Percentiles rank a stretch among this genome's conserved stretches.
Conservation (phyloP, 2,888 invertebrate genomes). For the Sesamia inferens region DNA sequence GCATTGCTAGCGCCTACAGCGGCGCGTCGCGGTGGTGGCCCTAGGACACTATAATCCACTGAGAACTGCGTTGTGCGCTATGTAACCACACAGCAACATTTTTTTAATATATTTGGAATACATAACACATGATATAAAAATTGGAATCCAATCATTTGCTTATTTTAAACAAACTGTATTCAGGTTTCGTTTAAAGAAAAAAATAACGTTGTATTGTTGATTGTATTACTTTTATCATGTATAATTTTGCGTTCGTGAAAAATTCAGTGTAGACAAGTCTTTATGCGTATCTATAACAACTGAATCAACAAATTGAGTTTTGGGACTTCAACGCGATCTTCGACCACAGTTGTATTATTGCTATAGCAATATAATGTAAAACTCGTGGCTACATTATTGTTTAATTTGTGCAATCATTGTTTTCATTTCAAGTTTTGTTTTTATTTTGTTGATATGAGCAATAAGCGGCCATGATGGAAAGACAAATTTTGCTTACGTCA, state of each 20-base stretch:
- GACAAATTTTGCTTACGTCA: slow-evolving; percentile 43
- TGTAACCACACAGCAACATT: too few relatives aligned
- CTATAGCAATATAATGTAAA: slow-evolving; percentile 7
- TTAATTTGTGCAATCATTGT: slow-evolving; percentile 63
- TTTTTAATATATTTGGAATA: too few relatives aligned
- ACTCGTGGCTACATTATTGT: slow-evolving; percentile 46
- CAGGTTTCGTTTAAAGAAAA: too few relatives aligned
- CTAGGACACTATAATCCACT: too few relatives aligned
- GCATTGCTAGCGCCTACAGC: too few relatives aligned
- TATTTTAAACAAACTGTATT: too few relatives aligned
- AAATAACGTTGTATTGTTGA: not conserved
- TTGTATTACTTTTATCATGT: not conserved
- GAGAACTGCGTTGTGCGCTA: too few relatives aligned
- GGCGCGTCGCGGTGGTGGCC: too few relatives aligned
- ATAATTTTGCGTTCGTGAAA: not conserved
- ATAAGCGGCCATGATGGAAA: slow-evolving; percentile 67
- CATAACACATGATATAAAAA: too few relatives aligned
- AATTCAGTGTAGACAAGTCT: too few relatives aligned
- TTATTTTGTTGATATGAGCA: slow-evolving; percentile 67
- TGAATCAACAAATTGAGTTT: not conserved
- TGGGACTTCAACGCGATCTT: slow-evolving; percentile 1
- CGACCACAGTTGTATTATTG: slow-evolving; percentile 3
- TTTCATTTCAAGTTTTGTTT: slow-evolving; percentile 57
- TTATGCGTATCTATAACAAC: not conserved
- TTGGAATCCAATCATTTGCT: too few relatives aligned